A percentile compares a stretch with the other conserved stretches of the same genome.
phyloP scores from a whole-genome alignment of 2,797 vertebrate species.

The Peromyscus melanophrys region DNA sequence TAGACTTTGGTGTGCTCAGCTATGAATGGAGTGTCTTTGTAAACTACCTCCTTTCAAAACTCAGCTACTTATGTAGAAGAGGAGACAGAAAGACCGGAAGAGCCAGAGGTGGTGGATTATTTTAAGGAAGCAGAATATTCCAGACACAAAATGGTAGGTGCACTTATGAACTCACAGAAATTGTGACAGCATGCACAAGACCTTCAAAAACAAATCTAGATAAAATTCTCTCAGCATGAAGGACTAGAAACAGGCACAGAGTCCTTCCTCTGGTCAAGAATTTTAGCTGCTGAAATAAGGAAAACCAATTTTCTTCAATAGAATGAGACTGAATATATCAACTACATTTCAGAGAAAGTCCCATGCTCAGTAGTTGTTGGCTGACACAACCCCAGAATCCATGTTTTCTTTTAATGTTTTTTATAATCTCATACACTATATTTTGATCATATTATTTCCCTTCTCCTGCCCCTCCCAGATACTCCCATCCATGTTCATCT shows the following conservation, averaged over 20 bases:
- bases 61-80: no score
- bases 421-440: no score
- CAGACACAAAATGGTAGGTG: no score
- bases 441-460: not conserved
- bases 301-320: not conserved
- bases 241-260: not conserved
- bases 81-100: no score
- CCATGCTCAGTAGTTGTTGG: not conserved
- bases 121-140: no score
- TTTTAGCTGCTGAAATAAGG: no score
- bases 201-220: not conserved
- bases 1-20: no score
- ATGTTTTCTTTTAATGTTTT: not conserved
- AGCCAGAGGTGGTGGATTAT: no score
- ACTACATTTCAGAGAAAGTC: not conserved
- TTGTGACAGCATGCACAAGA: not conserved
- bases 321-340: not conserved
- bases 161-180: not conserved
- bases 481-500: not conserved
- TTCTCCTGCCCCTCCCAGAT: not conserved
- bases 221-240: not conserved
- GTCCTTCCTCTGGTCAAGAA: not conserved
- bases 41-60: not conserved
- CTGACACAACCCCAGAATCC: not conserved
- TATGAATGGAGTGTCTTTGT: no score